These are phyloP conservation scores for Himalopsyche japonica DNA, from an alignment of 2,888 invertebrate species.

Conservation along the genomic window DNA sequence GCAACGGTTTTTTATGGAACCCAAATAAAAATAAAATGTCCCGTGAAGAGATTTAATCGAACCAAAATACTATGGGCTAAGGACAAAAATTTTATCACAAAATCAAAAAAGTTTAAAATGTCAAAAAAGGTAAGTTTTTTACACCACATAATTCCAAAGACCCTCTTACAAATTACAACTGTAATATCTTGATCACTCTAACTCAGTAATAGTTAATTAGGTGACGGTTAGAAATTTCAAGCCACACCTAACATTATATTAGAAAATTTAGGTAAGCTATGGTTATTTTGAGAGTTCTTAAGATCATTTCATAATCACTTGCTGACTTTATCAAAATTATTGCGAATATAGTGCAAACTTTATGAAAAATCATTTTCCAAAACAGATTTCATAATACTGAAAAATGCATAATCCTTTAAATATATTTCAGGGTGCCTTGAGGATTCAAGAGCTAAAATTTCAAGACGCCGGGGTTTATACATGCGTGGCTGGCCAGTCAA, in stretches of 20 bases:
- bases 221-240: no score
- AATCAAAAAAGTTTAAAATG: conserved; percentile 82
- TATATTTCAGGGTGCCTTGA: conserved; percentile 69
- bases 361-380: background rate
- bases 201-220: no score
- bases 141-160: no score
- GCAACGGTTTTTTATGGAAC: conserved; percentile 91
- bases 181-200: no score
- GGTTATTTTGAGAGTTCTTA: no score
- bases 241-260: no score
- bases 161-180: no score
- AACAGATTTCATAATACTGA: background rate
- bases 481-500: conserved; percentile 81
- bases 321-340: background rate
- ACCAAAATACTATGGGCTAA: conserved; percentile 89
- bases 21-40: conserved; percentile 91
- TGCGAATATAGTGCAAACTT: background rate
- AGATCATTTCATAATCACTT: background rate
- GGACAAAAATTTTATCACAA: conserved; percentile 75
- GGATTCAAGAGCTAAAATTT: conserved; percentile 79
- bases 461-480: conserved; percentile 85
- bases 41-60: conserved; percentile 80
- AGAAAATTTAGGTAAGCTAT: no score
- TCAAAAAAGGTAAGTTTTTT: conserved; percentile 70
- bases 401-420: background rate